Conservation (phyloP, 1,140 invertebrate genomes). For the Acromyrmex echinatior region DNA sequence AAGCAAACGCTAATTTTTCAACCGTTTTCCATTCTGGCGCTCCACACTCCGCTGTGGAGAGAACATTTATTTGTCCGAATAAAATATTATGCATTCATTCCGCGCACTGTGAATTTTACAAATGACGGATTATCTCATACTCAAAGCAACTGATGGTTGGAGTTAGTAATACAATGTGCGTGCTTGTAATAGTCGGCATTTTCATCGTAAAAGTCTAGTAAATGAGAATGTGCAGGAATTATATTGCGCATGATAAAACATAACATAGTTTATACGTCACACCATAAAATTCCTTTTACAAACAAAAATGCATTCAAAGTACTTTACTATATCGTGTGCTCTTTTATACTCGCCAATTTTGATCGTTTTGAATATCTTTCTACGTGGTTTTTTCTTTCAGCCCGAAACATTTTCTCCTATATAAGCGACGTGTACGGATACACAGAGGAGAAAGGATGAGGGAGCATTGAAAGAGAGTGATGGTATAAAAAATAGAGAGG, state of each 20-base stretch:
- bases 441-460: background rate
- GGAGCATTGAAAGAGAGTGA: background rate
- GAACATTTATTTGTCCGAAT: constrained; percentile 29
- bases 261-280: background rate
- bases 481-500: background rate
- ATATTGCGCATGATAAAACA: background rate
- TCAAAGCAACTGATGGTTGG: constrained; percentile 1
- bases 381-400: background rate
- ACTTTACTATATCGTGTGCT: background rate
- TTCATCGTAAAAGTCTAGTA: background rate
- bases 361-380: background rate
- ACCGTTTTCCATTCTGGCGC: background rate
- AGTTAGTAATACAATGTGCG: background rate
- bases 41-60: background rate
- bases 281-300: background rate
- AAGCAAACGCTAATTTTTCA: constrained; percentile 55
- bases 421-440: background rate
- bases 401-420: background rate
- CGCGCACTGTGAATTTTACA: constrained; percentile 18
- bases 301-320: background rate
- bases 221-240: background rate
- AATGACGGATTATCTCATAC: constrained; percentile 28
- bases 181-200: background rate
- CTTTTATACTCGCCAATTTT: background rate
- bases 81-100: constrained; percentile 31